Evolutionary conservation across 1,140 invertebrate genomes (phyloP).

Genomic region (Platyscapa corneri): DNA sequence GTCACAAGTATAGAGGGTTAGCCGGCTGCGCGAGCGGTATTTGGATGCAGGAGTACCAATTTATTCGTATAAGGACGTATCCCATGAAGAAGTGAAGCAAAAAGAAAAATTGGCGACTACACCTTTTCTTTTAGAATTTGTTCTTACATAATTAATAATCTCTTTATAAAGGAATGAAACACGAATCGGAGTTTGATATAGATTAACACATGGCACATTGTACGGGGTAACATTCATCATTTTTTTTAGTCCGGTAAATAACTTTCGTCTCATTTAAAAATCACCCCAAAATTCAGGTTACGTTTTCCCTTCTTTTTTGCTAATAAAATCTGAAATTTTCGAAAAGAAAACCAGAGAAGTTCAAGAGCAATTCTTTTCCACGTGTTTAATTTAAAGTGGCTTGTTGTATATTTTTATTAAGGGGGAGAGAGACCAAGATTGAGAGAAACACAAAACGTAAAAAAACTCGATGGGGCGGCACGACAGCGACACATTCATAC

Average conservation of each 20-base stretch:
- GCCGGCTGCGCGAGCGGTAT: background rate
- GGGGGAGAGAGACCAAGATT: background rate
- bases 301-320: background rate
- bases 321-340: background rate
- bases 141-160: background rate
- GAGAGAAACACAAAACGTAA: background rate
- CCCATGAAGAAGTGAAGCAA: background rate
- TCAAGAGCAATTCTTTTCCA: background rate
- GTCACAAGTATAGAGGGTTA: constrained; percentile 50
- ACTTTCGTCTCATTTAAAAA: background rate
- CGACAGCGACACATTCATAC: constrained; percentile 65
- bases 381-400: background rate
- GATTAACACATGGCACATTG: background rate
- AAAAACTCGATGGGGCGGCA: constrained; percentile 18
- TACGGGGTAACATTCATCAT: background rate
- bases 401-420: background rate
- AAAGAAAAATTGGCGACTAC: background rate
- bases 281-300: too few relatives aligned
- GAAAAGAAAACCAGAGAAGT: background rate
- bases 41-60: background rate
- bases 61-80: background rate
- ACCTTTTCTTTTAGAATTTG: background rate
- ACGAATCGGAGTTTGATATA: too few relatives aligned
- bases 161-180: background rate
- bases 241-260: background rate